Base-by-base conservation (phyloP, 2,888 invertebrate genomes). In the Aradus depressus region DNA sequence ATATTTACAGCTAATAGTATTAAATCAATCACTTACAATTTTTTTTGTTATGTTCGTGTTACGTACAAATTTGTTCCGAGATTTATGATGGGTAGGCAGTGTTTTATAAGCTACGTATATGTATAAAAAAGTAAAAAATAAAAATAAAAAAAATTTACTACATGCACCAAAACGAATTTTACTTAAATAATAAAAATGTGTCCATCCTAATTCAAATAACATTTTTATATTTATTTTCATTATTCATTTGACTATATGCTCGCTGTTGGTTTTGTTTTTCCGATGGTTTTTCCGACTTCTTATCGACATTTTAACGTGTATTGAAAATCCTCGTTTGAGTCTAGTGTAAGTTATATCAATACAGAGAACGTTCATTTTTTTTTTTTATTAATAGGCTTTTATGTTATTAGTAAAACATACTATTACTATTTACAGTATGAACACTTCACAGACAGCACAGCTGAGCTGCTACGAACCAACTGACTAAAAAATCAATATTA, bases 51-150 rank as follows among this genome's bases (percentile, higher is more conserved):
- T 42, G 19, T 56, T 56, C 23, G 41, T 45, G 52, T 51, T 53
- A 32, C 35, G 48, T 12, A 39, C 47, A 8, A 50, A 45, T 14
- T 28, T 26, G 8, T 34, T 47, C 26, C 45, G 31, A 34, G n/a
- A n/a, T n/a, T n/a, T n/a, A n/a, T n/a, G n/a, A n/a, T 44, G 47
- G 1, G 47, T 41, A 14, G 59, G 59, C 42, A 59, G 52, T 16
- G 57, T 51, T 10, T 52, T 53, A 28, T 56, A 51, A 25, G 59
- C 52, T 14, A 59, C 44, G 44, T 59, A 58, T 39, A 58, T 55
- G 48, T 59, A 59, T 16, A 51, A 43, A 19, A 38, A 6, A 10
- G 59, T 59, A 31, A 59, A 58, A 4, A 53, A 19, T 10, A 58
- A 12, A 44, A 59, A 58, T 14, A 56, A 49, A 19, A 52, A 37